Evolutionary conservation across 2,113 vertebrate genomes (phyloP).

Genomic region (Pseudorectes ferrugineus): DNA sequence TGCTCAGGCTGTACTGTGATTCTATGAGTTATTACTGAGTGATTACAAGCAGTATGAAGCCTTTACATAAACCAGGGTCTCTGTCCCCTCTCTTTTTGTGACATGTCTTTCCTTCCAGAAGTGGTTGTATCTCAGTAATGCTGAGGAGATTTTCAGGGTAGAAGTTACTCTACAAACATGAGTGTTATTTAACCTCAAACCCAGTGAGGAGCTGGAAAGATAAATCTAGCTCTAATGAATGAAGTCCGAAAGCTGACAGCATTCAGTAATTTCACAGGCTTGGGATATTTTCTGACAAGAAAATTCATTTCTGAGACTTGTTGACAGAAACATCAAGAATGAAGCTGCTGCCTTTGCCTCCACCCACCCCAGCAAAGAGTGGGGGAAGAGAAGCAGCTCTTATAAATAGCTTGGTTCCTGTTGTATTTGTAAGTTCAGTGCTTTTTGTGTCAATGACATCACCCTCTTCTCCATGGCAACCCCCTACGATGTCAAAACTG

Average conservation of each 20-base stretch:
- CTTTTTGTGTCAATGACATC: constrained; percentile 79
- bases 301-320: constrained; percentile 29
- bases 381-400: constrained; percentile 24
- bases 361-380: constrained; percentile 47
- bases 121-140: neutral
- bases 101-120: neutral
- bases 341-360: constrained; percentile 43
- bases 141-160: neutral
- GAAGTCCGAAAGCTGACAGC: constrained; percentile 10
- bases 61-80: neutral
- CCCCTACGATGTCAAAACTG: constrained; percentile 71
- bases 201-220: neutral
- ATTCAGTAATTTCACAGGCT: neutral
- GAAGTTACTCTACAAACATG: neutral
- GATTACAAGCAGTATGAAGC: neutral
- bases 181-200: neutral
- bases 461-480: constrained; percentile 81
- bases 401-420: constrained; percentile 77
- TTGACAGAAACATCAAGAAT: constrained; percentile 40
- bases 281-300: constrained; percentile 5
- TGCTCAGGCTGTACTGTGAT: neutral
- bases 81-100: neutral
- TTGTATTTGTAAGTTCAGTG: constrained; percentile 77
- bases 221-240: constrained; percentile 14
- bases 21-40: neutral